Base-by-base conservation (phyloP, 2,113 vertebrate species). In the Brachionichthys hirsutus region DNA sequence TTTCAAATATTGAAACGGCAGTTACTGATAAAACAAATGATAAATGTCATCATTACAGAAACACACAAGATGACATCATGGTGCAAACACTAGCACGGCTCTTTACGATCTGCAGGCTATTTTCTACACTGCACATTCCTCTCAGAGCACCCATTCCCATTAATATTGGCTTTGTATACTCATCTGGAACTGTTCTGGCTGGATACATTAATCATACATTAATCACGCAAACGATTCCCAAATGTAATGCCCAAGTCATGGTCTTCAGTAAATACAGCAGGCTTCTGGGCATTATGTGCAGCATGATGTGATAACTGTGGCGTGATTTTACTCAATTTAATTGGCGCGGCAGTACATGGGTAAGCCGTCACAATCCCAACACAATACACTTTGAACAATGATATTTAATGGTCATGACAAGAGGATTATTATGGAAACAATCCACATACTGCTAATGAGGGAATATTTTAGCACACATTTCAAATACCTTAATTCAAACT, bases 201-300 rank as follows among this genome's bases (percentile, higher is more conserved):
- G 43, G 15, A 59, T 36, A 67, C 18, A 69, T 78, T 73, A 65
- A 70, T 81, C 57, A 73, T 38, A 42, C 46, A 66, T 58, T n/a
- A n/a, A 56, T 59, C 62, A 60, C 50, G 11, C 34, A 59, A 53
- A 60, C 9, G 42, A 54, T 19, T 63, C 44, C 57, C 24, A 20
- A 59, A 54, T 52, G 36, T 40, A 43, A 15, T 58, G n/a, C 14
- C 19, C 2, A 0, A 59, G 48, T 16, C 7, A 49, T 18, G 17
- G 11, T 24, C 12, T 63, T 67, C 41, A 57, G 22, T 67, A 43
- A 43, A 60, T 63, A 56, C 20, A 75, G 43, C 40, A 52, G 63
- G 50, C 40, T 36, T 40, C 52, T n/a, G 24, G 16, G 49, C 6
- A 2, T 48, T 20, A 62, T 56, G 22, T 62, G 18, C 52, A 36